These are phyloP conservation scores for Metalampra italica DNA, from an alignment of 2,888 invertebrate species.

Conservation along the genomic window DNA sequence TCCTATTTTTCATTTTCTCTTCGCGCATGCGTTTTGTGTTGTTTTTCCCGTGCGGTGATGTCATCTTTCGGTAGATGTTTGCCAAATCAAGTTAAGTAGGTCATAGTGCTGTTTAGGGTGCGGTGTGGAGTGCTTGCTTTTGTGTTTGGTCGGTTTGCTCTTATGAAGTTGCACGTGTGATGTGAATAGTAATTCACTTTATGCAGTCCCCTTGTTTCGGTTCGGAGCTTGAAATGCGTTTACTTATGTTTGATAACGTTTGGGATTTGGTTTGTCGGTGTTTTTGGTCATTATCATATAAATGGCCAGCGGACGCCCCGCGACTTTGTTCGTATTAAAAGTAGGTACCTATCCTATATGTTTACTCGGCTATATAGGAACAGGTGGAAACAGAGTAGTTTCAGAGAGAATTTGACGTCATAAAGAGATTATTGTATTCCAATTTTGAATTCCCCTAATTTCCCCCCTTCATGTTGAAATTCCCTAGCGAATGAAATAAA, in stretches of 20 bases:
- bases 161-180: not conserved
- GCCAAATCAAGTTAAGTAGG: conserved; percentile 24
- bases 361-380: too few relatives aligned
- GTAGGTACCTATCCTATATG: too few relatives aligned
- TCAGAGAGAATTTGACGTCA: too few relatives aligned
- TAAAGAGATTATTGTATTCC: too few relatives aligned
- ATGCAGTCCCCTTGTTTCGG: not conserved
- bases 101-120: conserved; percentile 16
- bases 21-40: conserved; percentile 25
- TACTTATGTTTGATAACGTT: not conserved
- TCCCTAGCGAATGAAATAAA: too few relatives aligned
- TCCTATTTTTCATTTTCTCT: conserved; percentile 12
- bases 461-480: too few relatives aligned
- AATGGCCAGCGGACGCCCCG: too few relatives aligned
- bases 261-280: not conserved
- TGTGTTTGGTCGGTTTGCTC: conserved; percentile 12
- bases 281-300: too few relatives aligned
- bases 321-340: too few relatives aligned
- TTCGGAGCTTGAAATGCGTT: not conserved
- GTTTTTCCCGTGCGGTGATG: conserved; percentile 28
- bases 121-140: conserved; percentile 11
- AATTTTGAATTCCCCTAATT: too few relatives aligned
- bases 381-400: too few relatives aligned
- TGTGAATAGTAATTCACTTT: not conserved
- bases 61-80: conserved; percentile 21